Evolutionary conservation across 2,888 invertebrate species (phyloP).

Genomic region (Chrysodeixis includens): DNA sequence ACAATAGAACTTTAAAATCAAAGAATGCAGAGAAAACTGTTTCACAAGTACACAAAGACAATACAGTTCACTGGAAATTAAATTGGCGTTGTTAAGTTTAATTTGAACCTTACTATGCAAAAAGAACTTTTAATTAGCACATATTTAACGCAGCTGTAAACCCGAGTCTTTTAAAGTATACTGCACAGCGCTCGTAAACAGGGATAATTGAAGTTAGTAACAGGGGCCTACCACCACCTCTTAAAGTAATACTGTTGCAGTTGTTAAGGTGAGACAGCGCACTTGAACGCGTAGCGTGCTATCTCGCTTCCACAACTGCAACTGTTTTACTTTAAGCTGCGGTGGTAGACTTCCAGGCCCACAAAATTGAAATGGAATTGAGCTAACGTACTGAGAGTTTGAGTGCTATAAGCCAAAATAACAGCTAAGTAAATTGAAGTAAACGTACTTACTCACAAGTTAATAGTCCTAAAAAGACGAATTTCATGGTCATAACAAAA

Average conservation of each 20-base stretch:
- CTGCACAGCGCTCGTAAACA: neutral
- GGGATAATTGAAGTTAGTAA: neutral
- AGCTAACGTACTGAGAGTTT: neutral
- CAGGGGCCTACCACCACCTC: neutral
- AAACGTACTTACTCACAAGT: neutral
- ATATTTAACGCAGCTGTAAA: conserved; percentile 3
- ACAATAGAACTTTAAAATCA: neutral
- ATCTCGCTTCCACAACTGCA: too few relatives aligned
- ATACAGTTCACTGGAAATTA: neutral
- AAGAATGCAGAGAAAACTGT: neutral
- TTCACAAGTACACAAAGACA: conserved; percentile 1
- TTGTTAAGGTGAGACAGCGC: too few relatives aligned
- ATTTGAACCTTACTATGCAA: neutral
- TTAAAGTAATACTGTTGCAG: too few relatives aligned
- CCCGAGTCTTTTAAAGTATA: conserved; percentile 2
- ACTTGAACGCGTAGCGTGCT: too few relatives aligned
- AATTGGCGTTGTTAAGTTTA: neutral
- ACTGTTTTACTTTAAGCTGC: too few relatives aligned
- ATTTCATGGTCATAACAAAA: too few relatives aligned
- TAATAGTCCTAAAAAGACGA: neutral
- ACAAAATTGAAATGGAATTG: neutral
- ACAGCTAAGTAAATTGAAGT: neutral
- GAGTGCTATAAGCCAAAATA: neutral
- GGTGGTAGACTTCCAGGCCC: neutral
- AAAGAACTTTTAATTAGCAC: conserved; percentile 7